Conservation (phyloP, 2,797 vertebrate genomes). For the Sebastes vulpes region DNA sequence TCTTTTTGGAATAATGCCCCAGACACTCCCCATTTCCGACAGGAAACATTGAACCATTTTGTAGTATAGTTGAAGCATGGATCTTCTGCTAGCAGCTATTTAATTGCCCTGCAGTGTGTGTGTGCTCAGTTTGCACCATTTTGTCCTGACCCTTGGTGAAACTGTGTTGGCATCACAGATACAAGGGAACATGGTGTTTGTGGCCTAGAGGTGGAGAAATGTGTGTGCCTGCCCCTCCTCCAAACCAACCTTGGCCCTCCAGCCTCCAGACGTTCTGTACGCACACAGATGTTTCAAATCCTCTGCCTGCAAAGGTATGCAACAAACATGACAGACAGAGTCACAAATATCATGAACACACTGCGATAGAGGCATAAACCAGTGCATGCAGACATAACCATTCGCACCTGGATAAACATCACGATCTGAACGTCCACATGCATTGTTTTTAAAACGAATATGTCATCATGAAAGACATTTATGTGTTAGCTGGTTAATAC, state of each 20-base stretch:
- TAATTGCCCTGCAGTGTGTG: neutral
- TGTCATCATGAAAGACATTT: slow-evolving; percentile 18
- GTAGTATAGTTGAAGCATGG: neutral
- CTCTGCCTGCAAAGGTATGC: slow-evolving; percentile 40
- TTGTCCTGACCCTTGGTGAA: slow-evolving; percentile 30
- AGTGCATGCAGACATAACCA: neutral
- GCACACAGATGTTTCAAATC: slow-evolving; percentile 68
- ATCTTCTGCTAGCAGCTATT: neutral
- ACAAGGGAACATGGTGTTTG: slow-evolving; percentile 44
- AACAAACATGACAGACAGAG: slow-evolving; percentile 27
- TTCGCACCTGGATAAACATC: slow-evolving; percentile 24
- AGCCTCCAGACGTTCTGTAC: slow-evolving; percentile 1
- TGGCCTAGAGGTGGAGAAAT: slow-evolving; percentile 27
- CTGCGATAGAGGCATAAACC: neutral
- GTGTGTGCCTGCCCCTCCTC: neutral
- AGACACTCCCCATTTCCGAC: neutral
- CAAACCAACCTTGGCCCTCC: neutral
- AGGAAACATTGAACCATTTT: neutral
- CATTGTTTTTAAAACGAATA: slow-evolving; percentile 42
- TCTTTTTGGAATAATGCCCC: neutral
- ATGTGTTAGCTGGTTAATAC: slow-evolving; percentile 13
- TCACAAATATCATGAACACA: neutral
- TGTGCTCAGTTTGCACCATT: slow-evolving; percentile 19
- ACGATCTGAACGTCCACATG: neutral
- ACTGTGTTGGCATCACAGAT: slow-evolving; percentile 47